These are phyloP conservation scores for Diogma glabrata DNA, from an alignment of 2,888 invertebrate species.

Conservation along the genomic window DNA sequence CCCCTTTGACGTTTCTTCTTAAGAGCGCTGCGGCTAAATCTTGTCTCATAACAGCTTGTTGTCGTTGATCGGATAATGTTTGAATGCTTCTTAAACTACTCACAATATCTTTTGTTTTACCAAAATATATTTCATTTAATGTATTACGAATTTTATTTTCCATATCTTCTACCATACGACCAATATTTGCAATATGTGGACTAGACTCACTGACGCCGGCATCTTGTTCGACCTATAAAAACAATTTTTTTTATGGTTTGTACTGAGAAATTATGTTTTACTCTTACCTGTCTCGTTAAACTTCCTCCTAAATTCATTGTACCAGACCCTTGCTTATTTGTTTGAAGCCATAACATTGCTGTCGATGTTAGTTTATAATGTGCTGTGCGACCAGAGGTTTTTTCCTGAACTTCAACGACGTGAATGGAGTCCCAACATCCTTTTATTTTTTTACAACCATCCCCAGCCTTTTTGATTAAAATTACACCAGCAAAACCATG, in stretches of 20 bases:
- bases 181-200: conserved; percentile 97
- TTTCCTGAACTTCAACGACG: conserved; percentile 97
- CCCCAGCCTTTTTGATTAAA: conserved; percentile 96
- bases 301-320: conserved; percentile 99
- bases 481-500: conserved; percentile 98
- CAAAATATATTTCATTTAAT: conserved; percentile 97
- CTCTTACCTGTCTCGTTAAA: conserved; percentile 79
- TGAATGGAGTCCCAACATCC: conserved; percentile 99
- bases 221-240: conserved; percentile 74
- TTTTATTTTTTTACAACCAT: conserved; percentile 96
- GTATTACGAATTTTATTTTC: conserved; percentile 99
- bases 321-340: conserved; percentile 90
- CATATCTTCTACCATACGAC: conserved; percentile 98
- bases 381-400: conserved; percentile 83
- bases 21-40: conserved; percentile 75
- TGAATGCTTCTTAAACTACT: conserved; percentile 79
- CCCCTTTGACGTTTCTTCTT: conserved; percentile 60
- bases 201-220: conserved; percentile 81
- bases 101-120: conserved; percentile 97
- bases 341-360: conserved; percentile 98
- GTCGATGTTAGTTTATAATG: conserved; percentile 99
- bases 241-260: conserved; percentile 5
- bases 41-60: conserved; percentile 73
- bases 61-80: conserved; percentile 71
- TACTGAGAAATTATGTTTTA: conserved; percentile 9